A percentile compares a stretch with the other conserved stretches of the same genome.
phyloP scores from a whole-genome alignment of 2,888 invertebrate genomes.

The Apeira syringaria region DNA sequence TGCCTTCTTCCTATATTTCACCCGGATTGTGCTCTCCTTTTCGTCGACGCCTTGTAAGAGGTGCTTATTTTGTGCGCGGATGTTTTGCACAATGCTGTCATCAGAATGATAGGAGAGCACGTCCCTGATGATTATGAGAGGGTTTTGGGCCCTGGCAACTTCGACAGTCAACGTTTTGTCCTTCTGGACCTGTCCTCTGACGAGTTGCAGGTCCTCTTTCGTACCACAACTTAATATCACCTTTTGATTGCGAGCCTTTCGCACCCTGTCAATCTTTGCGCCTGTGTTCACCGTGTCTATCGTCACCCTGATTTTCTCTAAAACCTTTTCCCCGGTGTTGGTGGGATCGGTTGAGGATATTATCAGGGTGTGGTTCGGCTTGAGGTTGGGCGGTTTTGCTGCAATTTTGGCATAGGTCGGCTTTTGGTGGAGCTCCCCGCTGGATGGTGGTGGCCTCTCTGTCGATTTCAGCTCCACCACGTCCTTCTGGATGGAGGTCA shows the following conservation, averaged over 20 bases:
- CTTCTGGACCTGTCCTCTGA: background rate
- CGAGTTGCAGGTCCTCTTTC: background rate
- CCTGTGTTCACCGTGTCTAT: background rate
- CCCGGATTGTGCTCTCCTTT: background rate
- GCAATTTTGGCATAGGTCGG: background rate
- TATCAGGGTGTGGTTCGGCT: background rate
- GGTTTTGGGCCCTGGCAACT: background rate
- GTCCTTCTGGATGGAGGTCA: no score
- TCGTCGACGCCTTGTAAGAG: background rate
- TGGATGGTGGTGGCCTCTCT: no score
- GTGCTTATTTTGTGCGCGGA: background rate
- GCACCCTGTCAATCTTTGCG: background rate
- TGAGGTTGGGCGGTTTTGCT: background rate
- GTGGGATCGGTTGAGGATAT: background rate
- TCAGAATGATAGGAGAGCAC: background rate
- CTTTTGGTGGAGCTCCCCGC: no score
- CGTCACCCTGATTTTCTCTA: background rate
- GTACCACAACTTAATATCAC: background rate
- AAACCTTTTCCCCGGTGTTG: background rate
- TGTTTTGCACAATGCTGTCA: background rate
- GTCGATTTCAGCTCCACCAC: background rate
- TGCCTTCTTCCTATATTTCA: constrained; percentile 10
- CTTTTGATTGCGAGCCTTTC: background rate
- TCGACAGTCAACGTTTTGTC: background rate
- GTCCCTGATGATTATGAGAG: background rate